Evolutionary conservation across 2,797 vertebrate species (phyloP), one percentile per base, ranked within the genome.

Genomic region (Anas bahamensis): DNA sequence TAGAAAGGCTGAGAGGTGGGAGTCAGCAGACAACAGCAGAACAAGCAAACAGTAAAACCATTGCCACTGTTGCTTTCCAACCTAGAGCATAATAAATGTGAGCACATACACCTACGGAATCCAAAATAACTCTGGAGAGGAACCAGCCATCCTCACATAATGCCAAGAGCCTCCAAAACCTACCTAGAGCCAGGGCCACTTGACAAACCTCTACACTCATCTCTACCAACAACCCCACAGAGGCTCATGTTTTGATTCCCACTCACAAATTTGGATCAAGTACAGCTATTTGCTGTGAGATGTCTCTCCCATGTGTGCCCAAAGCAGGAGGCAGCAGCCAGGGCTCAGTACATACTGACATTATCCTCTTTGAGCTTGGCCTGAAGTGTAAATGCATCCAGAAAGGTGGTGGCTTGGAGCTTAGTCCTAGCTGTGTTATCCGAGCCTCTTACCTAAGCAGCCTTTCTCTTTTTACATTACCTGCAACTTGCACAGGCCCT

Each of bases 381-480:
- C 56, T 76, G 22, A n/a, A 57, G 31, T 50, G 68, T 15, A 64
- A 53, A 71, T 11, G 33, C 5, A 11, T 35, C 50, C 66, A 50
- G 53, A 28, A 75, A 88, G 35, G 33, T 72, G 48, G 31, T 52
- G n/a, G 16, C 44, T 74, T 26, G 65, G 56, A 48, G n/a, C 8
- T 81, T 6, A 24, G n/a, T 50, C 66, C 39, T 55, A 26, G 21
- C 29, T 1, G 0, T 0, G 0, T 11, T 55, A 6, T 48, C 65
- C 15, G 29, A 55, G 11, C 11, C 19, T 79, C 56, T 50, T 53
- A 41, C 35, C 53, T 42, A 10, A 70, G 21, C 14, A 63, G 4
- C 18, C 42, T 81, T 56, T 6, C 39, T 6, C 6, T 6, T 41
- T 41, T 41, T 29, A 10, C 0, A 0, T 39, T 39, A 48, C 29